Percentiles rank a stretch among this genome's conserved stretches.
Conservation (phyloP, 2,888 invertebrate species). For the Pammene fasciana region DNA sequence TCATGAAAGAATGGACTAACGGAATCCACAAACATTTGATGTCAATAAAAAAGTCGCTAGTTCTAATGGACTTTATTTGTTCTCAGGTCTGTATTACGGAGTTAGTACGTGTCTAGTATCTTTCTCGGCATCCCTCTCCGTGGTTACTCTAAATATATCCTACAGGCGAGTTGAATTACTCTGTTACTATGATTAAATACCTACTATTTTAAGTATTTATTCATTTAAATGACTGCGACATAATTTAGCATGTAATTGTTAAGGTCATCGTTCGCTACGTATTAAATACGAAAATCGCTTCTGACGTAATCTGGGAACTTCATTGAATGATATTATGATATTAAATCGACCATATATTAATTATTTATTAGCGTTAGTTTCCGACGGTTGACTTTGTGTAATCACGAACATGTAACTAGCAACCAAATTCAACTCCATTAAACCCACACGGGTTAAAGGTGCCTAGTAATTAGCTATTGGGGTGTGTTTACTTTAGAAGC, state of each 20-base stretch:
- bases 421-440: slow-evolving; percentile 21
- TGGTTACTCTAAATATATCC: slow-evolving; percentile 93
- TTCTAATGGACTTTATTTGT: slow-evolving; percentile 45
- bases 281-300: no score
- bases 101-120: slow-evolving; percentile 92
- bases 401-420: slow-evolving; percentile 16
- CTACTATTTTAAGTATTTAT: neutral
- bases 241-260: no score
- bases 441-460: slow-evolving; percentile 1
- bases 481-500: slow-evolving; percentile 8
- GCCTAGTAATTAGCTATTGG: slow-evolving; percentile 13
- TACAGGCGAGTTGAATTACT: slow-evolving; percentile 82
- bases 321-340: no score
- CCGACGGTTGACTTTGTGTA: slow-evolving; percentile 2
- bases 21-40: slow-evolving; percentile 40
- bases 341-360: no score
- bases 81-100: slow-evolving; percentile 90
- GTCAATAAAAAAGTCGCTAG: slow-evolving; percentile 40
- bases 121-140: slow-evolving; percentile 91
- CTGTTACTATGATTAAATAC: slow-evolving; percentile 6
- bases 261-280: no score
- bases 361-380: neutral
- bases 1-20: slow-evolving; percentile 22
- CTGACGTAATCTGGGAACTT: no score
- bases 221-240: no score